Conservation (phyloP, 1,140 invertebrate genomes). For the Paraescarpia echinospica region DNA sequence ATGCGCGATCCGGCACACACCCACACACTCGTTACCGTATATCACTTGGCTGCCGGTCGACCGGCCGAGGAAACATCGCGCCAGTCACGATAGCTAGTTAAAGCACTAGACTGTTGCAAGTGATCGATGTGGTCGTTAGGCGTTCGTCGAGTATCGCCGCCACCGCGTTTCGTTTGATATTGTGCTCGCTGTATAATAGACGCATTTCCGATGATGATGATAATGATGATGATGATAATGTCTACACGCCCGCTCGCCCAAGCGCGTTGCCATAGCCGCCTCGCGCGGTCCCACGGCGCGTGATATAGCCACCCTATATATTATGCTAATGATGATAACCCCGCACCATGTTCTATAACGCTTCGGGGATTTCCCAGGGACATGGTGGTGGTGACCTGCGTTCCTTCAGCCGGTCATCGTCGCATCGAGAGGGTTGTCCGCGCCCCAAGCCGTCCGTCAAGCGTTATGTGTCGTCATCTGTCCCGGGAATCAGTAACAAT, state of each 20-base stretch:
- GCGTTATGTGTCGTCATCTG: neutral
- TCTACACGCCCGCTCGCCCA: neutral
- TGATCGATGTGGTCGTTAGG: neutral
- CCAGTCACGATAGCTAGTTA: neutral
- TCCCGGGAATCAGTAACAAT: neutral
- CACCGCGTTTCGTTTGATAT: neutral
- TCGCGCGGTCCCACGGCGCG: neutral
- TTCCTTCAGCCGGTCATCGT: neutral
- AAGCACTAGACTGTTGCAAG: neutral
- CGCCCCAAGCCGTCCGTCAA: neutral
- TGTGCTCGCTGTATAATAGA: neutral
- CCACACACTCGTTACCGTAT: neutral
- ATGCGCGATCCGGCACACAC: neutral
- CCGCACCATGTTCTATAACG: neutral
- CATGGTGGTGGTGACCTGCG: neutral
- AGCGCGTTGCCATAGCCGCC: neutral
- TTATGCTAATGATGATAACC: neutral
- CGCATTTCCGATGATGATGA: neutral
- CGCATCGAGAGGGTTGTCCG: neutral
- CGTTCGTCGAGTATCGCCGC: neutral
- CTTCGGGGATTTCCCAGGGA: conserved; percentile 3
- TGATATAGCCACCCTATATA: neutral
- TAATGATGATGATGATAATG: neutral
- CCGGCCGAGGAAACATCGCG: neutral
- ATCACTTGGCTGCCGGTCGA: neutral